Evolutionary conservation across 2,113 vertebrate genomes (phyloP).

Genomic region (Leucopsar rothschildi): DNA sequence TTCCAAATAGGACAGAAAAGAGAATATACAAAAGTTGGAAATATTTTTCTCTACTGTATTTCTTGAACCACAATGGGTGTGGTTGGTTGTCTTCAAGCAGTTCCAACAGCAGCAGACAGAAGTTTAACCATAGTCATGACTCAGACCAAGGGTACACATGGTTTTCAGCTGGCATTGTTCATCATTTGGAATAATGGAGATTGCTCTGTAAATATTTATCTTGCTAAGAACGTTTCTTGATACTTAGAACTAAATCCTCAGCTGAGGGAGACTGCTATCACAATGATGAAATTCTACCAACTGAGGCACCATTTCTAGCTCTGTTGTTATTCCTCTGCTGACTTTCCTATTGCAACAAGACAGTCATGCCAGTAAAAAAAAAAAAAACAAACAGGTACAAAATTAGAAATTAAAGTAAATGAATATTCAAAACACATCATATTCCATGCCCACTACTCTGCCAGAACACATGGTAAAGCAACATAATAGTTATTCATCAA

Average conservation of each 20-base stretch:
- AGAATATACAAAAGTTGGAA: neutral
- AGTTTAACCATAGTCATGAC: neutral
- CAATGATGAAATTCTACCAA: neutral
- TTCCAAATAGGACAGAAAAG: slow-evolving; percentile 39
- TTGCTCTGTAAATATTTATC: slow-evolving; percentile 6
- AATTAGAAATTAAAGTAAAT: neutral
- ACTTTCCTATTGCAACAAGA: neutral
- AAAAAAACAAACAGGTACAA: neutral
- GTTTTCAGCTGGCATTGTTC: neutral
- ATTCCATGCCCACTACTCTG: neutral
- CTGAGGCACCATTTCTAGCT: neutral
- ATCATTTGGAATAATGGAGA: neutral
- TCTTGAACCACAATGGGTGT: neutral
- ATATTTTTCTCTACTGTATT: neutral
- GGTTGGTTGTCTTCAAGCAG: neutral
- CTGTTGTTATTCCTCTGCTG: neutral
- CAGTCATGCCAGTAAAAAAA: neutral
- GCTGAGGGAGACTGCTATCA: neutral
- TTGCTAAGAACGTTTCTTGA: neutral
- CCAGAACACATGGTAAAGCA: neutral
- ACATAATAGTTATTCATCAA: neutral
- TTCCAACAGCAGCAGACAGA: neutral
- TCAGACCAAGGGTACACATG: neutral
- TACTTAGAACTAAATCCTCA: neutral
- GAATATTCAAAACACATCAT: neutral